A percentile compares a stretch with the other conserved stretches of the same genome.
These are phyloP conservation scores for Pristionchus fissidentatus DNA, from an alignment of 2,888 invertebrate genomes.

Conservation along the genomic window DNA sequence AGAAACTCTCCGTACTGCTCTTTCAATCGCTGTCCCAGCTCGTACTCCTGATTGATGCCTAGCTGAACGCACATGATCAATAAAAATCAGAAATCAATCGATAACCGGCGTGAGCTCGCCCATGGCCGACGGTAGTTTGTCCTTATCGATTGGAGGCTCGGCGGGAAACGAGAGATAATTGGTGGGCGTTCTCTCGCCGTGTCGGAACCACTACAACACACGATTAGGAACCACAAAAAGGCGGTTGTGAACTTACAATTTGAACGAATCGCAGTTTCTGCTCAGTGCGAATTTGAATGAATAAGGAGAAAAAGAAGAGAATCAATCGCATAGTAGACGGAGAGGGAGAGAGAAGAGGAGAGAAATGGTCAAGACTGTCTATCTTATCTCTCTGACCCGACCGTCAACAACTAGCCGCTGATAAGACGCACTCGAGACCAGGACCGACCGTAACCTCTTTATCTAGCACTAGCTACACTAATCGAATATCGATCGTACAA, in stretches of 20 bases:
- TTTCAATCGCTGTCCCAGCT: neutral
- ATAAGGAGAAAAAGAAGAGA: neutral
- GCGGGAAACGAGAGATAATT: conserved; percentile 41
- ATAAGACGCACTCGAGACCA: too few relatives aligned
- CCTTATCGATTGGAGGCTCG: conserved; percentile 24
- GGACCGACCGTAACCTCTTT: conserved; percentile 33
- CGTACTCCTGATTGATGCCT: conserved; percentile 44
- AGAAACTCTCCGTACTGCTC: conserved; percentile 44
- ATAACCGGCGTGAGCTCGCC: conserved; percentile 48
- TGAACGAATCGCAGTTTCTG: conserved; percentile 43
- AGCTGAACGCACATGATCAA: neutral
- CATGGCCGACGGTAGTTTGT: neutral
- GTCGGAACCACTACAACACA: conserved; percentile 48
- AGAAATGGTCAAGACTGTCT: conserved; percentile 9
- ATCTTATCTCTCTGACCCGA: conserved; percentile 34
- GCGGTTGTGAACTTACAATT: conserved; percentile 24
- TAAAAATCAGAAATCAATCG: neutral
- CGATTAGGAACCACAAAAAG: neutral
- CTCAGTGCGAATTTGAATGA: neutral
- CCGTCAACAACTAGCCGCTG: conserved; percentile 15
- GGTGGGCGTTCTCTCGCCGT: conserved; percentile 47
- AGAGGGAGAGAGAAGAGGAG: neutral
- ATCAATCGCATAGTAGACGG: conserved; percentile 4
- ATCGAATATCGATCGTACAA: conserved; percentile 22
- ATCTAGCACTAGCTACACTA: conserved; percentile 26